A percentile compares a stretch with the other conserved stretches of the same genome.
Conservation (phyloP, 1,140 invertebrate species). For the Pseudomyrmex dendroicus region DNA sequence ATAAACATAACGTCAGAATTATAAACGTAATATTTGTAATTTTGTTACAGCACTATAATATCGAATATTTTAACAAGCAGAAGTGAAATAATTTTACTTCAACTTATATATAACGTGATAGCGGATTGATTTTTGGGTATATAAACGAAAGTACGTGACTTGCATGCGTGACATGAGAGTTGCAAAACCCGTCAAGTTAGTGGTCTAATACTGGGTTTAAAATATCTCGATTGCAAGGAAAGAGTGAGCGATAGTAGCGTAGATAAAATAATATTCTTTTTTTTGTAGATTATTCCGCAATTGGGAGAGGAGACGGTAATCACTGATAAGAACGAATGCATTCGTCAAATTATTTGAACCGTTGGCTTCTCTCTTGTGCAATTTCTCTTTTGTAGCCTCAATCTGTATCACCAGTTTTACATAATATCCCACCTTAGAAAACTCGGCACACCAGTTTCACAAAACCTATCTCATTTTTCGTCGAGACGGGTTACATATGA, state of each 20-base stretch:
- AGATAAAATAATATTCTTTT: constrained; percentile 23
- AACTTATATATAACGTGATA: not conserved
- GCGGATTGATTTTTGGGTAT: constrained; percentile 16
- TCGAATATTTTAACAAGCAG: not conserved
- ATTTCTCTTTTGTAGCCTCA: constrained; percentile 52
- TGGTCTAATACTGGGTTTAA: not conserved
- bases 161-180: constrained; percentile 25
- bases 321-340: constrained; percentile 41
- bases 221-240: not conserved
- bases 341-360: constrained; percentile 61
- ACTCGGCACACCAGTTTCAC: constrained; percentile 32
- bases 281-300: not conserved
- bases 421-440: constrained; percentile 64
- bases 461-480: constrained; percentile 46
- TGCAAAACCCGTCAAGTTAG: constrained; percentile 40
- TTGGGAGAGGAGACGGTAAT: not conserved
- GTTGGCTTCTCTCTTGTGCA: constrained; percentile 6
- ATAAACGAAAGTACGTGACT: constrained; percentile 1
- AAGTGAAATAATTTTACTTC: too few species aligned
- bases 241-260: not conserved
- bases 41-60: too few species aligned
- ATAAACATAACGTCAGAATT: too few species aligned
- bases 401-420: constrained; percentile 62
- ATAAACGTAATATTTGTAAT: too few species aligned
- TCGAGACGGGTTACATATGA: not conserved